phyloP scores from a whole-genome alignment of 2,888 invertebrate species.

The Nomada flava region DNA sequence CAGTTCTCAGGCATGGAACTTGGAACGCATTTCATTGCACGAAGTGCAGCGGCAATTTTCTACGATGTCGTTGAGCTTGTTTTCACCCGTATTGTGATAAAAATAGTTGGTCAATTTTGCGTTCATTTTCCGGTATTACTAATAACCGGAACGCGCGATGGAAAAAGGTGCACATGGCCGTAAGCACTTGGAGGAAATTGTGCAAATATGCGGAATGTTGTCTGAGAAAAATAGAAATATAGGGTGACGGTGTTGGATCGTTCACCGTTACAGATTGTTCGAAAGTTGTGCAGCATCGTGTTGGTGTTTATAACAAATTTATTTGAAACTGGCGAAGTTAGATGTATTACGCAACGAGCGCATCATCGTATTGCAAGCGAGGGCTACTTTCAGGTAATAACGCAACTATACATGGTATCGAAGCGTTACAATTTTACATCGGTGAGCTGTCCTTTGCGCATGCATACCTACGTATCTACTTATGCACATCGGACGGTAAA shows the following conservation, averaged over 20 bases:
- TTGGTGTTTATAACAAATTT: not conserved
- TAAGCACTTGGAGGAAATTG: slow-evolving; percentile 35
- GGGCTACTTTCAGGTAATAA: slow-evolving; percentile 8
- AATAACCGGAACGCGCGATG: slow-evolving; percentile 27
- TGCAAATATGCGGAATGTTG: slow-evolving; percentile 41
- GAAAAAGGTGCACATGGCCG: slow-evolving; percentile 17
- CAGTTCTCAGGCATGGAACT: slow-evolving; percentile 27
- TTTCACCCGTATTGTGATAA: slow-evolving; percentile 23
- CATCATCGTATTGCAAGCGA: slow-evolving; percentile 27
- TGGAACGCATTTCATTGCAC: slow-evolving; percentile 2
- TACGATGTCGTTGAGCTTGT: slow-evolving; percentile 22
- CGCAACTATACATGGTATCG: slow-evolving; percentile 13
- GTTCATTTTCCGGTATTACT: slow-evolving; percentile 49
- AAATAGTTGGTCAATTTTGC: slow-evolving; percentile 39
- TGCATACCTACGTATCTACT: not conserved
- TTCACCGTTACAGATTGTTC: slow-evolving; percentile 4
- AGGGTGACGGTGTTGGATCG: slow-evolving; percentile 7
- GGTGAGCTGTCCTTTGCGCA: not conserved
- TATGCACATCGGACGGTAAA: slow-evolving; percentile 1
- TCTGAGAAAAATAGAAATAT: slow-evolving; percentile 1
- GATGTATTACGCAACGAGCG: slow-evolving; percentile 23
- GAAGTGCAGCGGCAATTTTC: slow-evolving; percentile 13
- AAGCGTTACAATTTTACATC: slow-evolving; percentile 33
- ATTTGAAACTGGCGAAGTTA: slow-evolving; percentile 31
- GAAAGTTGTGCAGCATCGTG: not conserved